These are phyloP conservation scores for Tridacna crocea DNA, from an alignment of 2,888 invertebrate genomes.

Conservation along the genomic window DNA sequence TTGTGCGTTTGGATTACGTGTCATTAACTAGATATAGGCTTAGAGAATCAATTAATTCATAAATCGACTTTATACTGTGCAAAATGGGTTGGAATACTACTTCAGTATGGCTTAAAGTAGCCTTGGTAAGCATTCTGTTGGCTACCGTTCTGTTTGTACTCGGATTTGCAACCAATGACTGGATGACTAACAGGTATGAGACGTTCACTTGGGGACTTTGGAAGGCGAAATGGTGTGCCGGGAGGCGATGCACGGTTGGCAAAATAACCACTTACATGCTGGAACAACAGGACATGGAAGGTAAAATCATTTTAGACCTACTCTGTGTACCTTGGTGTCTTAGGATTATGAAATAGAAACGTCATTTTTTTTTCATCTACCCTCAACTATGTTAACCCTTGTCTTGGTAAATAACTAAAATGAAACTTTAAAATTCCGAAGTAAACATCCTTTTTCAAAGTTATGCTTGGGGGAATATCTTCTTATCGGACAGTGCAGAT, in stretches of 20 bases:
- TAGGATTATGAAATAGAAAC: too few relatives aligned
- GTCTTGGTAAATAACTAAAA: too few relatives aligned
- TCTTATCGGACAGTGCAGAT: too few relatives aligned
- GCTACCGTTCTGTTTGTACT: conserved; percentile 66
- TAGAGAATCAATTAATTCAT: background rate
- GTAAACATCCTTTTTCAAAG: too few relatives aligned
- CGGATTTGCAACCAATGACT: conserved; percentile 73
- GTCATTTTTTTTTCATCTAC: too few relatives aligned
- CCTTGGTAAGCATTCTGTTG: conserved; percentile 40
- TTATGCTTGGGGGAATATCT: too few relatives aligned
- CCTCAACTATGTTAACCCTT: too few relatives aligned
- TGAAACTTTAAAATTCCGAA: too few relatives aligned
- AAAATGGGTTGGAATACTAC: conserved; percentile 53
- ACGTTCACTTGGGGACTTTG: background rate
- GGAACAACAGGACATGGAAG: conserved; percentile 8
- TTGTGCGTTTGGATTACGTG: background rate
- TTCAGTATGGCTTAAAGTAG: conserved; percentile 58
- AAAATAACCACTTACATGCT: background rate
- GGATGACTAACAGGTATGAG: conserved; percentile 55
- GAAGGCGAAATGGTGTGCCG: background rate
- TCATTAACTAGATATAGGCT: background rate
- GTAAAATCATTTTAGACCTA: background rate
- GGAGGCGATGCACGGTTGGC: background rate
- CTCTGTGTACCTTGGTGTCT: background rate
- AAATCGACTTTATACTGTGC: background rate